A percentile compares a stretch with the other conserved stretches of the same genome.
Conservation (phyloP, 2,113 vertebrate species). For the Gyps fulvus region DNA sequence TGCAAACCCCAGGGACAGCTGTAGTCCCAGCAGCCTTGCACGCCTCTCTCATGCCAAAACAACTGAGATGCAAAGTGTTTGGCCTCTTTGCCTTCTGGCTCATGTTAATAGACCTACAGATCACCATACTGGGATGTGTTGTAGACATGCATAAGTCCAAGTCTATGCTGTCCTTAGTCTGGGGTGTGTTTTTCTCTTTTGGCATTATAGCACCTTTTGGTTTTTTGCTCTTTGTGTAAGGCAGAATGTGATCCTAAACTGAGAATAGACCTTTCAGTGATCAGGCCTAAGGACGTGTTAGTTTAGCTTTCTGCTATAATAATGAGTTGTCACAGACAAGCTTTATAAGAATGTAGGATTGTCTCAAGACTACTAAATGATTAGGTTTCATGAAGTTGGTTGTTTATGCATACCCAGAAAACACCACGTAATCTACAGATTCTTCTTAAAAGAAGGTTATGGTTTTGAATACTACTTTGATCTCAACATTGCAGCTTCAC, state of each 20-base stretch:
- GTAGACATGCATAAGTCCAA: background rate
- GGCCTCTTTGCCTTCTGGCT: background rate
- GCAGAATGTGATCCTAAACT: background rate
- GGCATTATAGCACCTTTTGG: background rate
- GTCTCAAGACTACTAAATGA: background rate
- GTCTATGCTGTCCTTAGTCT: background rate
- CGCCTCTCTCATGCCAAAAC: rapidly evolving
- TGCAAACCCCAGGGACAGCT: background rate
- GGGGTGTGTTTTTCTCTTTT: background rate
- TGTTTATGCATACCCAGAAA: background rate
- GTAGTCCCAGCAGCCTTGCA: background rate
- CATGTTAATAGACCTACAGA: background rate
- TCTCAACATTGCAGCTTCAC: slow-evolving; percentile 13
- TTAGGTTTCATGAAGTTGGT: background rate
- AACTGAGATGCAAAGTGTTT: background rate
- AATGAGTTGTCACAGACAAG: background rate
- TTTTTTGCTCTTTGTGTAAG: background rate
- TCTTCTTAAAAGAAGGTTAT: background rate
- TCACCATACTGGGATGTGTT: background rate
- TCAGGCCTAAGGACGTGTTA: background rate
- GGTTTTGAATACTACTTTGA: slow-evolving; percentile 21
- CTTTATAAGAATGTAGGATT: background rate
- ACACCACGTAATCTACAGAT: slow-evolving; percentile 7
- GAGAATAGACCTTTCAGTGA: background rate
- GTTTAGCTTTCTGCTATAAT: slow-evolving; percentile 9